Evolutionary conservation across 2,113 vertebrate genomes (phyloP), one percentile per base, ranked within the genome.

Genomic region (Salvelinus sp.): DNA sequence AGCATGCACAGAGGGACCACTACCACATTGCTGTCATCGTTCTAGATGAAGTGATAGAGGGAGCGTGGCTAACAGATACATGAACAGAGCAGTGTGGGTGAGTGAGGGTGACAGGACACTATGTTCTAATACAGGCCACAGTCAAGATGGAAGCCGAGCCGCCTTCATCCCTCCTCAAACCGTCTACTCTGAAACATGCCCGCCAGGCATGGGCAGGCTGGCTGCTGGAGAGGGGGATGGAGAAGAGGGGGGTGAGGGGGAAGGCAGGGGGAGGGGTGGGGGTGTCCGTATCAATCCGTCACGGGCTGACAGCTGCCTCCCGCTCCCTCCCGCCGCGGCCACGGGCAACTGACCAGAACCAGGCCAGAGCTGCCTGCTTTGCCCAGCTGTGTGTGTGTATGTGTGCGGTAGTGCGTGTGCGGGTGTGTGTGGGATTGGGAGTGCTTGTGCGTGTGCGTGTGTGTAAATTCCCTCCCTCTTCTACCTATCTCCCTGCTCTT

Each of bases 261-360:
- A 88, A 87, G 90, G 80, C 60, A 88, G 85, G 89, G 88, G 83
- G 79, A 89, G 93, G 85, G 91, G 92, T 16, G 91, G 92, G 93
- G 93, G 93, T 94, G 95, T 96, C 95, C 92, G 89, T 94, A 95
- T 95, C 94, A 95, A 96, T 98, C 96, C 94, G 93, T 98, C 96
- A 96, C 90, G 85, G 30, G 86, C 84, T 96, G 96, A 96, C 96
- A 96, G 95, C 92, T 94, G 94, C 90, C 94, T 92, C 89, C 94
- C 92, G 94, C 89, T 93, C 67, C 85, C 89, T 93, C 67, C 85
- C 85, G 73, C 89, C 85, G 87, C 85, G 58, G 38, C 38, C 38
- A 44, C 38, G 86, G 95, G 94, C 95, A 95, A 94, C 94, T 95
- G 95, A 95, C 95, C 93, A 90, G 88, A 91, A 87, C 89, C 91